A percentile compares a stretch with the other conserved stretches of the same genome.
Conservation (phyloP, 2,888 invertebrate genomes). For the Drosophila mayaguana region DNA sequence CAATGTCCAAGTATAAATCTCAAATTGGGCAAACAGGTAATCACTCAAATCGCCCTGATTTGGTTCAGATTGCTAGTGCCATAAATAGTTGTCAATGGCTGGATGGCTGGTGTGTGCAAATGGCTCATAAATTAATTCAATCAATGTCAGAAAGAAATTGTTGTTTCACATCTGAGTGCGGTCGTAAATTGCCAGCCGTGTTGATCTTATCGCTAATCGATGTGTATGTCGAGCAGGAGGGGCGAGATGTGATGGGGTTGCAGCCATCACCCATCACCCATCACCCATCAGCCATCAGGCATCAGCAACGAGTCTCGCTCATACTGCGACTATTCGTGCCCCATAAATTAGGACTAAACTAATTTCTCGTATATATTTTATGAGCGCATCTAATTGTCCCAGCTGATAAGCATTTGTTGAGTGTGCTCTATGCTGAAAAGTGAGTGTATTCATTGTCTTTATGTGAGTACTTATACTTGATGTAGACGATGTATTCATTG, state of each 20-base stretch:
- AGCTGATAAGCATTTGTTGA: conserved; percentile 29
- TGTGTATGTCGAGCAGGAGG: conserved; percentile 41
- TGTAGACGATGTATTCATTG: conserved; percentile 53
- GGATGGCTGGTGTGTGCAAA: background rate
- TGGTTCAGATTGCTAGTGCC: conserved; percentile 53
- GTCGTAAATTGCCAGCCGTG: conserved; percentile 35
- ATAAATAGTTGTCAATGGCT: conserved; percentile 58
- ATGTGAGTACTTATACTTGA: background rate
- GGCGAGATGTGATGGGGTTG: conserved; percentile 31
- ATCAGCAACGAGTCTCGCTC: background rate
- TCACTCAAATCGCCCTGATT: conserved; percentile 75
- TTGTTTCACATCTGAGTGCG: conserved; percentile 50
- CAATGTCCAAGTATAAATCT: conserved; percentile 67
- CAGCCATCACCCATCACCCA: background rate
- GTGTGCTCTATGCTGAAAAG: background rate
- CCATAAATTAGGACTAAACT: conserved; percentile 53
- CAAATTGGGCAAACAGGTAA: conserved; percentile 67
- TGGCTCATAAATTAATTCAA: conserved; percentile 70
- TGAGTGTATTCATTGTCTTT: background rate
- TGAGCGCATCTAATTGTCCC: background rate
- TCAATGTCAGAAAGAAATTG: conserved; percentile 73
- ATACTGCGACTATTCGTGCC: conserved; percentile 17
- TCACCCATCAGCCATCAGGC: background rate
- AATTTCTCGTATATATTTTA: conserved; percentile 36
- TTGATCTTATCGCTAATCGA: conserved; percentile 77